A percentile compares a stretch with the other conserved stretches of the same genome.
phyloP scores from a whole-genome alignment of 2,797 vertebrate genomes.

The Gephyroberyx darwinii region DNA sequence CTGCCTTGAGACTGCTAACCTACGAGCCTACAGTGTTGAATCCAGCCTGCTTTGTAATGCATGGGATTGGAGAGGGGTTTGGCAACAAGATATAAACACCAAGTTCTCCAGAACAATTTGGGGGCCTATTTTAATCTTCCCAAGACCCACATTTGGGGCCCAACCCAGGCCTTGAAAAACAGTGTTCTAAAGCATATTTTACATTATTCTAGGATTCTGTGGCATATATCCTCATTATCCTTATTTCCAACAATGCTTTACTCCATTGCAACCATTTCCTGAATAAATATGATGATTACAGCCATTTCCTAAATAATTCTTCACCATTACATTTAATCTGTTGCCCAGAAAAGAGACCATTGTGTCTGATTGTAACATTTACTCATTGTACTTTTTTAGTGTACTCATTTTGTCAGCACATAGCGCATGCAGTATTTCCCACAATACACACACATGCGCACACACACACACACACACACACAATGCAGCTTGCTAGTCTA shows the following conservation, averaged over 20 bases:
- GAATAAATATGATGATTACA: constrained; percentile 71
- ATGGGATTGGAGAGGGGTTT: constrained; percentile 23
- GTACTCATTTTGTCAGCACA: constrained; percentile 28
- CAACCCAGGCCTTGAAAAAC: constrained; percentile 53
- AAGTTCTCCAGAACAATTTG: constrained; percentile 48
- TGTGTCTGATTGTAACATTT: constrained; percentile 59
- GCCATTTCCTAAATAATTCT: constrained; percentile 70
- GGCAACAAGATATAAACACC: constrained; percentile 50
- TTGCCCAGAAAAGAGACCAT: constrained; percentile 57
- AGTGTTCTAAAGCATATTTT: constrained; percentile 55
- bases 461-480: neutral
- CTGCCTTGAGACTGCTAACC: constrained; percentile 24
- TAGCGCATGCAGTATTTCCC: neutral
- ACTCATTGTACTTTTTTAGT: constrained; percentile 35
- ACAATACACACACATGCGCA: neutral
- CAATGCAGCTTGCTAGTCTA: neutral
- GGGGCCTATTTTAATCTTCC: constrained; percentile 52
- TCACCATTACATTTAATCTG: constrained; percentile 66
- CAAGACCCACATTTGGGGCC: constrained; percentile 58
- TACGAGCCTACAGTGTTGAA: constrained; percentile 22
- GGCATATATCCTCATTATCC: constrained; percentile 70
- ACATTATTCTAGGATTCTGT: constrained; percentile 60
- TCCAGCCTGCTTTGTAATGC: constrained; percentile 13
- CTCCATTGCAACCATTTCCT: constrained; percentile 63
- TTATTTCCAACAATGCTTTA: constrained; percentile 58